These are phyloP conservation scores for Scolopax bukidnonensis DNA, from an alignment of 2,797 vertebrate species.

Conservation along the genomic window DNA sequence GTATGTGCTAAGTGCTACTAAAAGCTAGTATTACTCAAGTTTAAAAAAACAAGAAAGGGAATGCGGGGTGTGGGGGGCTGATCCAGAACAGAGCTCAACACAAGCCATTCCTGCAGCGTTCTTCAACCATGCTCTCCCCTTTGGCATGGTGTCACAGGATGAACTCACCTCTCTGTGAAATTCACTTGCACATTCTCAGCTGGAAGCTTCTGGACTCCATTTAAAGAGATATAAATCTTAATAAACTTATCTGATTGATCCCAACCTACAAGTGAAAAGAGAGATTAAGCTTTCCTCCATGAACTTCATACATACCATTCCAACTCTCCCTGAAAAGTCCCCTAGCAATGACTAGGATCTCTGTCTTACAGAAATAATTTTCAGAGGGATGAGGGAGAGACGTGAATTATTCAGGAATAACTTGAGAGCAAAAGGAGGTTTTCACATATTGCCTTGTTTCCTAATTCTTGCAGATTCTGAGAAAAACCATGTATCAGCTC, in stretches of 20 bases:
- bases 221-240: conserved; percentile 94
- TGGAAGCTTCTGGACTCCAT: conserved; percentile 89
- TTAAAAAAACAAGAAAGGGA: neutral
- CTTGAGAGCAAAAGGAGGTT: neutral
- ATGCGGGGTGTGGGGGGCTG: fast-evolving
- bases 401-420: neutral
- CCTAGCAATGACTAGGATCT: neutral
- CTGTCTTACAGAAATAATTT: neutral
- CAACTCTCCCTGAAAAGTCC: neutral
- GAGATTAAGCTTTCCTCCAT: neutral
- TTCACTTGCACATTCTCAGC: conserved; percentile 88
- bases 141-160: neutral
- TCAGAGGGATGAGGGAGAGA: neutral
- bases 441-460: neutral
- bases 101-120: neutral
- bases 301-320: neutral
- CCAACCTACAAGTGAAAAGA: conserved; percentile 85
- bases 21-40: neutral
- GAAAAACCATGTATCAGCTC: fast-evolving
- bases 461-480: neutral
- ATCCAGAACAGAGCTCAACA: neutral
- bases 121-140: neutral
- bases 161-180: conserved; percentile 90
- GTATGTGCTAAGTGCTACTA: neutral
- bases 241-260: conserved; percentile 98